Percentiles rank a stretch among this genome's conserved stretches.
Conservation (phyloP, 2,113 vertebrate species). For the Rhinopomastus cyanomelas region DNA sequence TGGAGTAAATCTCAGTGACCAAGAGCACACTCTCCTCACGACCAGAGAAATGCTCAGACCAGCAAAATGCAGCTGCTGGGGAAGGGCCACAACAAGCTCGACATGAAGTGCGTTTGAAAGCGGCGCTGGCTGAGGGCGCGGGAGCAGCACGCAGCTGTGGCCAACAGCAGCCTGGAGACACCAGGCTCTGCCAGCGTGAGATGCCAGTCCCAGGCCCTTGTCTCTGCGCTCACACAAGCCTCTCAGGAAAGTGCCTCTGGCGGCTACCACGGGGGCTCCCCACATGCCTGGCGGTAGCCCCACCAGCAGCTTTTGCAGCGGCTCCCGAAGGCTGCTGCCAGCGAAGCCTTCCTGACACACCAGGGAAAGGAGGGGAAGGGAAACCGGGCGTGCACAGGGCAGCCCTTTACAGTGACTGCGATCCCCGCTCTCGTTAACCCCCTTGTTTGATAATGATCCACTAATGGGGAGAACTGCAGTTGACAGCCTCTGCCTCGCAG, state of each 20-base stretch:
- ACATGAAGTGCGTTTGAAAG: not conserved
- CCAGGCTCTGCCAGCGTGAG: not conserved
- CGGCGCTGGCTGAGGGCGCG: rapidly evolving
- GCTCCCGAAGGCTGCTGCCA: not conserved
- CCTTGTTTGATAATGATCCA: constrained; percentile 28
- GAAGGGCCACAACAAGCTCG: not conserved
- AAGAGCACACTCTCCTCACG: too few species aligned
- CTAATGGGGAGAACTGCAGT: constrained; percentile 44
- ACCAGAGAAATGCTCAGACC: too few species aligned
- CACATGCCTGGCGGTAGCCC: rapidly evolving
- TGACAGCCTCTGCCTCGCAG: constrained; percentile 46
- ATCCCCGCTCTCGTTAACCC: not conserved
- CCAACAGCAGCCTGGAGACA: not conserved
- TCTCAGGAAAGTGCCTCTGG: not conserved
- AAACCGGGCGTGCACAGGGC: not conserved
- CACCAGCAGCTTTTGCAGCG: not conserved
- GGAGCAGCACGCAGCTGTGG: not conserved
- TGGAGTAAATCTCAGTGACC: too few species aligned
- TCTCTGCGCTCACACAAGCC: not conserved
- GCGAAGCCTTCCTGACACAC: not conserved
- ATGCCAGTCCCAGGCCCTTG: not conserved
- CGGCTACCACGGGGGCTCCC: not conserved
- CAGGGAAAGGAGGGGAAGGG: not conserved
- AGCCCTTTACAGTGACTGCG: not conserved
- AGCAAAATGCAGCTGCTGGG: not conserved